These are phyloP conservation scores for Phortica magna DNA, from an alignment of 2,888 invertebrate genomes.

Conservation along the genomic window DNA sequence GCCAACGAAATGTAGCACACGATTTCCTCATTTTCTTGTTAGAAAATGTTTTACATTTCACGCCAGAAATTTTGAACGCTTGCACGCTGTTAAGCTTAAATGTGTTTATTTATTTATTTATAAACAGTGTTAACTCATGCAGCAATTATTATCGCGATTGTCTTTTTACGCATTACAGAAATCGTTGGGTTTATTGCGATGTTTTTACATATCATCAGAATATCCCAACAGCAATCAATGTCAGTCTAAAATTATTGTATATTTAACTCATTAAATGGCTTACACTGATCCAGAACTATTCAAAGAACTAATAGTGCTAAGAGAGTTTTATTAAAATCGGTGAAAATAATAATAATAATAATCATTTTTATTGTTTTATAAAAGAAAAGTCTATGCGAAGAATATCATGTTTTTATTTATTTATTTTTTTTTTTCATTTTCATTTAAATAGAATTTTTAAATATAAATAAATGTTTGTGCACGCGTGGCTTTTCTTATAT, in stretches of 20 bases:
- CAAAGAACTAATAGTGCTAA: too few species aligned
- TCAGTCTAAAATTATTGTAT: too few species aligned
- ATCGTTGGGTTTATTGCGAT: too few species aligned
- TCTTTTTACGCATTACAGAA: too few species aligned
- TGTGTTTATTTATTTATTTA: not conserved
- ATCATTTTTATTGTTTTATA: too few species aligned
- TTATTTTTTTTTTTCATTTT: not conserved
- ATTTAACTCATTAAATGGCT: too few species aligned
- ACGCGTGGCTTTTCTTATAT: conserved; percentile 6
- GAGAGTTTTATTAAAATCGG: too few species aligned
- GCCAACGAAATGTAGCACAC: conserved; percentile 1
- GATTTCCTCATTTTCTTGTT: conserved; percentile 2
- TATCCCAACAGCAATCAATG: too few species aligned
- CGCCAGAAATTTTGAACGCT: not conserved
- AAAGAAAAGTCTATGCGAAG: not conserved
- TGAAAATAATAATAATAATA: too few species aligned
- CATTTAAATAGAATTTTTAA: not conserved
- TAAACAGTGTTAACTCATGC: not conserved
- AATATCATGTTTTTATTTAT: not conserved
- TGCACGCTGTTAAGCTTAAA: not conserved
- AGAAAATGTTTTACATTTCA: not conserved
- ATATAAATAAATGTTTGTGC: not conserved
- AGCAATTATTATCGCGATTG: not conserved
- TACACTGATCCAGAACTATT: too few species aligned
- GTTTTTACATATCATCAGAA: too few species aligned